Percentiles rank a stretch among this genome's conserved stretches.
These are phyloP conservation scores for Larimichthys crocea DNA, from an alignment of 2,113 vertebrate species.

Conservation along the genomic window DNA sequence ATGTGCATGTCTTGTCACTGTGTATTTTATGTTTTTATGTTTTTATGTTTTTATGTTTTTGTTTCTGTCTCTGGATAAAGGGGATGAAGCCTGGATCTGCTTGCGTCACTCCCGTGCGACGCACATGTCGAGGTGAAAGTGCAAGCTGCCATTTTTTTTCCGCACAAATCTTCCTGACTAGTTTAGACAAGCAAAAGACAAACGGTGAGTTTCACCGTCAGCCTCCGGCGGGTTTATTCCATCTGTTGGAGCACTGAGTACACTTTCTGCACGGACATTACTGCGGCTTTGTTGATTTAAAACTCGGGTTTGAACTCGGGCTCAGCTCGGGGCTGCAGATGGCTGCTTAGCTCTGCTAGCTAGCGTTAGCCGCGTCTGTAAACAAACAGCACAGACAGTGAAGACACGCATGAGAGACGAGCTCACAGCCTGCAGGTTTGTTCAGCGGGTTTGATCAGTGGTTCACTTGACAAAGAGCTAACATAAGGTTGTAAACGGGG, in stretches of 20 bases:
- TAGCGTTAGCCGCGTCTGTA: slow-evolving; percentile 72
- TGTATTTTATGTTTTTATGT: neutral
- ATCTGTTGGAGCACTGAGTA: neutral
- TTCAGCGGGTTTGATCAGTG: neutral
- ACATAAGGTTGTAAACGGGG: neutral
- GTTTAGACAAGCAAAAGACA: slow-evolving; percentile 25
- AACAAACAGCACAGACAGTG: slow-evolving; percentile 68
- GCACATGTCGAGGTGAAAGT: slow-evolving; percentile 75
- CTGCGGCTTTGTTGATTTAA: neutral
- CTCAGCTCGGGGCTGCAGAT: slow-evolving; percentile 34
- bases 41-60: neutral
- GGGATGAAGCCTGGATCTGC: neutral
- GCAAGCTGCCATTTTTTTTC: slow-evolving; percentile 77
- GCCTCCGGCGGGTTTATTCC: neutral
- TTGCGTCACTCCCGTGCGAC: slow-evolving; percentile 73
- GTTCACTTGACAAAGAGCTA: neutral
- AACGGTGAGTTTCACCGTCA: slow-evolving; percentile 19
- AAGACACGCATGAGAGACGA: slow-evolving; percentile 1
- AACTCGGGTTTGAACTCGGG: neutral
- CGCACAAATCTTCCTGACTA: slow-evolving; percentile 39
- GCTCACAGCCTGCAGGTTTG: neutral
- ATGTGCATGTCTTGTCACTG: neutral
- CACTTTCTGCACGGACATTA: neutral
- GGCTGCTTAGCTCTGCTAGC: slow-evolving; percentile 63
- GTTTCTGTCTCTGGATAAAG: neutral